Evolutionary conservation across 2,113 vertebrate species (phyloP), one percentile per base, ranked within the genome.

Genomic region (Mormyrus iriodes): DNA sequence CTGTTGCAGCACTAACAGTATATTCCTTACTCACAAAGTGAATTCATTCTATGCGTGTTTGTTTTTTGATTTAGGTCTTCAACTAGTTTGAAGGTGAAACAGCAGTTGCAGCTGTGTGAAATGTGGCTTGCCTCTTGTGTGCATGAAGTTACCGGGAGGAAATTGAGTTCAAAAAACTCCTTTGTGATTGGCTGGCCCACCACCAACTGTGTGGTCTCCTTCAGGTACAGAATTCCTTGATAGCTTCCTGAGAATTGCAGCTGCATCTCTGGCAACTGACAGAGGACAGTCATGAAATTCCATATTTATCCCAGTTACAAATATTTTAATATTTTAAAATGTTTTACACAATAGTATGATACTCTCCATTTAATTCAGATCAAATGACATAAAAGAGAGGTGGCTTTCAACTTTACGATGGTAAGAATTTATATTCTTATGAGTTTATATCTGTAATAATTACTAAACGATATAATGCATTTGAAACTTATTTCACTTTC

Each of bases 181-280:
- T 97, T 97, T 92, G 95, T 96, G 88, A 95, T 97, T 1, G 96
- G 96, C 86, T 97, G 96, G 96, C 96, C 95, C 31, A 95, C 94
- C 58, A 94, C 90, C 88, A 97, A 96, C 92, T 96, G 92, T 0
- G 95, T 95, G 19, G 93, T 96, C 88, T 96, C 95, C 31, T 95
- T 95, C 91, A 96, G 96, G 96, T 97, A 95, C 55, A 17, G 49
- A n/a, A 83, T 82, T 15, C 31, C 10, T 8, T 13, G 7, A 24
- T 35, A 13, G 46, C 84, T 24, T 49, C 4, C 24, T 85, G 83
- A 48, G 83, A 46, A 52, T 17, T 31, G n/a, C n/a, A n/a, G n/a
- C n/a, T n/a, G n/a, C n/a, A n/a, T 27, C 7, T 85, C 24, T 27
- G n/a, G 44, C 2, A 2, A 12, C 24, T 51, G n/a, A 85, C 9